Evolutionary conservation across 2,797 vertebrate genomes (phyloP).

Genomic region (Myotis vivesi): DNA sequence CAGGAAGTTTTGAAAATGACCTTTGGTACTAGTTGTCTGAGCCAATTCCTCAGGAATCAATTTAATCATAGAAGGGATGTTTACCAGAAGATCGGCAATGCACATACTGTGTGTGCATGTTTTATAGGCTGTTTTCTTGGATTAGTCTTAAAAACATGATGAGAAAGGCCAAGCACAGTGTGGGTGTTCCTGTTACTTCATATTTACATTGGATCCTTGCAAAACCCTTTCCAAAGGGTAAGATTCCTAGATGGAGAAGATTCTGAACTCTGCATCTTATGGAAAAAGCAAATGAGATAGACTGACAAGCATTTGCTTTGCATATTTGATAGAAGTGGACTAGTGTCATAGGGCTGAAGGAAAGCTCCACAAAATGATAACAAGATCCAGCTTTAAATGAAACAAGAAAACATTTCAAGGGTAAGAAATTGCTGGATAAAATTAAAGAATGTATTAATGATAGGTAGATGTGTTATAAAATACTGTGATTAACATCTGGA

Average conservation of each 20-base stretch:
- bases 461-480: neutral
- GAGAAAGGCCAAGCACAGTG: neutral
- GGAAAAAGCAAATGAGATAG: neutral
- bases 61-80: conserved; percentile 48
- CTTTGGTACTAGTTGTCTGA: conserved; percentile 36
- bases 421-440: neutral
- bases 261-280: neutral
- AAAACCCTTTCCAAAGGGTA: neutral
- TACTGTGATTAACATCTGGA: neutral
- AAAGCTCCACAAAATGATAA: neutral
- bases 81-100: neutral
- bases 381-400: neutral
- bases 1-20: conserved; percentile 69
- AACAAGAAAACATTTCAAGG: neutral
- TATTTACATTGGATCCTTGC: conserved; percentile 17
- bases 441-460: neutral
- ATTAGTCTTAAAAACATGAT: conserved; percentile 33
- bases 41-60: conserved; percentile 61
- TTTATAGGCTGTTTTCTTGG: conserved; percentile 57
- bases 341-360: neutral
- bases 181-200: conserved; percentile 50
- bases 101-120: neutral
- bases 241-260: conserved; percentile 42
- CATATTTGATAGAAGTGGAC: neutral
- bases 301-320: neutral